Evolutionary conservation across 1,140 invertebrate genomes (phyloP).

Genomic region (Drosophila auraria): DNA sequence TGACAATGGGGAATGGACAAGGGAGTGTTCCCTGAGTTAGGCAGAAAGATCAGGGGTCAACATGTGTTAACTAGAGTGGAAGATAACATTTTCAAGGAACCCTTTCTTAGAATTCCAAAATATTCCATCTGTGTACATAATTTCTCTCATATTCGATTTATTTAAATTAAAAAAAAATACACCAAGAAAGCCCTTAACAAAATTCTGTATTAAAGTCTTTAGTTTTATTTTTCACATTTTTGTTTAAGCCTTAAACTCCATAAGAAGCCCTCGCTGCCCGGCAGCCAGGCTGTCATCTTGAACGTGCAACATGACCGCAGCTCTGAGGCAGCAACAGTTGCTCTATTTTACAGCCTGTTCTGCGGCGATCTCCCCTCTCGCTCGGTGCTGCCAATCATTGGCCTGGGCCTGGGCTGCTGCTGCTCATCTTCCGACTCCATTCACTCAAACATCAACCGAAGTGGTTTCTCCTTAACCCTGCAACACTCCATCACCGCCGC

Average conservation of each 20-base stretch:
- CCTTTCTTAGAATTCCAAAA: no score
- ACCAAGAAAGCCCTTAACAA: no score
- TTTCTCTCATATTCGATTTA: no score
- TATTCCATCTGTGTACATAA: no score
- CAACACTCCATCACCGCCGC: slow-evolving; percentile 19
- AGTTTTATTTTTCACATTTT: background rate
- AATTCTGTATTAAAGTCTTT: no score
- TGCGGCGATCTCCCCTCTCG: slow-evolving; percentile 17
- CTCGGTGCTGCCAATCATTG: slow-evolving; percentile 68
- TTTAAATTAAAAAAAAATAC: no score
- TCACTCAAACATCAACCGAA: slow-evolving; percentile 76
- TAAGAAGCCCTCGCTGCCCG: slow-evolving; percentile 36
- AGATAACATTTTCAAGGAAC: background rate
- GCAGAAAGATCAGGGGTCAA: slow-evolving; percentile 5
- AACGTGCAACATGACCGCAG: slow-evolving; percentile 63
- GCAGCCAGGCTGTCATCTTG: slow-evolving; percentile 52
- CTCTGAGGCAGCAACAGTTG: slow-evolving; percentile 59
- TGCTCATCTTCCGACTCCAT: slow-evolving; percentile 74
- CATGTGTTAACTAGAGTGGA: background rate
- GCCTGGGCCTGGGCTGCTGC: slow-evolving; percentile 36
- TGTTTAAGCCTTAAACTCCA: background rate
- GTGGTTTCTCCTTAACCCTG: slow-evolving; percentile 56
- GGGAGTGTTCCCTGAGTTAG: background rate
- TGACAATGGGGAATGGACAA: background rate
- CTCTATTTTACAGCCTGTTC: slow-evolving; percentile 75